Percentiles rank a stretch among this genome's conserved stretches.
These are phyloP conservation scores for Diachasma alloeum DNA, from an alignment of 1,140 invertebrate genomes.

Conservation along the genomic window DNA sequence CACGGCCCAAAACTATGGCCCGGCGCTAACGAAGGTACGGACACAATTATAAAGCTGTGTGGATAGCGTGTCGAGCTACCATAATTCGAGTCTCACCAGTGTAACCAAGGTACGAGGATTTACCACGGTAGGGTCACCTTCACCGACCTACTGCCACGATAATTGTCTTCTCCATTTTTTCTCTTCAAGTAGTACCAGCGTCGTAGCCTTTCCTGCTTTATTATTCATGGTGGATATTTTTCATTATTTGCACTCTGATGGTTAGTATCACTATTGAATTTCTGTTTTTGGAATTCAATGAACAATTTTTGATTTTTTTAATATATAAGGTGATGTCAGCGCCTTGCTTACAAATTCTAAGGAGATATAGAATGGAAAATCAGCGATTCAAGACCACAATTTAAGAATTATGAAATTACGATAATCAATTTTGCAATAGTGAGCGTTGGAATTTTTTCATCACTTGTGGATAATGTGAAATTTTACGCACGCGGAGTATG, in stretches of 20 bases:
- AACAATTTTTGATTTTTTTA: too few species aligned
- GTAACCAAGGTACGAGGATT: neutral
- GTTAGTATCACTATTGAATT: too few species aligned
- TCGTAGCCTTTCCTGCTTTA: slow-evolving; percentile 4
- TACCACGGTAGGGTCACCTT: slow-evolving; percentile 33
- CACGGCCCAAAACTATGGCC: slow-evolving; percentile 19
- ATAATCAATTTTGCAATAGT: too few species aligned
- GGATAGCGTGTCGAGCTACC: neutral
- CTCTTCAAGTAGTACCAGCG: neutral
- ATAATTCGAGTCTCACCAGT: neutral
- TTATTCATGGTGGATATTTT: neutral
- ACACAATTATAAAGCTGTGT: neutral
- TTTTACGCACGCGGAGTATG: too few species aligned
- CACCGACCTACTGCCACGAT: slow-evolving; percentile 33
- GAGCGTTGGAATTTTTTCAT: too few species aligned
- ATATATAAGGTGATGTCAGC: too few species aligned
- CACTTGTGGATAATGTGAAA: too few species aligned
- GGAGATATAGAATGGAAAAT: too few species aligned
- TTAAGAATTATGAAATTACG: too few species aligned
- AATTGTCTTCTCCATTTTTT: slow-evolving; percentile 33
- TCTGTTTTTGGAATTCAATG: too few species aligned
- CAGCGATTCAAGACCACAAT: too few species aligned
- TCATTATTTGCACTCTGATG: neutral
- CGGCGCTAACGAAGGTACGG: slow-evolving; percentile 18
- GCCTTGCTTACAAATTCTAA: too few species aligned